A percentile compares a stretch with the other conserved stretches of the same genome.
These are phyloP conservation scores for cattle (Bos taurus) DNA, from an alignment of 2,113 vertebrate genomes.

Conservation along the genomic window ARS-UCD2.0 NC_037356.1:6779501-6780000, in stretches of 20 bases:
- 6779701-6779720: neutral
- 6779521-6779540: neutral
- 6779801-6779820: neutral
- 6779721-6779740: neutral
- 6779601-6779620: fast-evolving
- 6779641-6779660: neutral
- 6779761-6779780: neutral
- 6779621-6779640: neutral
- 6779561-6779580: neutral
- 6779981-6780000: neutral
- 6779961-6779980: neutral
- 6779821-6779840: neutral
- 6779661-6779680: neutral
- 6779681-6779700: neutral
- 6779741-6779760: neutral
- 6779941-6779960: neutral
- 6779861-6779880: neutral
- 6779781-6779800: neutral
- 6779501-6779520: neutral
- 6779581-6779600: neutral
- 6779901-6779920: neutral
- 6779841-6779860: neutral
- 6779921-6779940: neutral
- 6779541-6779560: neutral
- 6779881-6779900: neutral